phyloP scores from a whole-genome alignment of 2,888 invertebrate genomes.

The Masnerella sp. region DNA sequence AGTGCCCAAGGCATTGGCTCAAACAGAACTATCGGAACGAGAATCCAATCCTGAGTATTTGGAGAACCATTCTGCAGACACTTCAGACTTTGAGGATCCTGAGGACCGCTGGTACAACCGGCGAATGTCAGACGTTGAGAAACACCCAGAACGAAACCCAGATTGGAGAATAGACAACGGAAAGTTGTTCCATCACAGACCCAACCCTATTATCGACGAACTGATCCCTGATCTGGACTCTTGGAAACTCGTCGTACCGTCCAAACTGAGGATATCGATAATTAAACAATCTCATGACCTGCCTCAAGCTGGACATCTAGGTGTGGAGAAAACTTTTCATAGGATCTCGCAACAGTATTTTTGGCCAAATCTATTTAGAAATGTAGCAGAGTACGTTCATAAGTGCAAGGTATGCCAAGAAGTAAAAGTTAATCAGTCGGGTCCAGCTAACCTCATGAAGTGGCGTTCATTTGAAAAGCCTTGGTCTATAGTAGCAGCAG shows the following conservation, averaged over 20 bases:
- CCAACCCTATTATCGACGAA: background rate
- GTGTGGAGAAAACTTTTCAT: constrained; percentile 8
- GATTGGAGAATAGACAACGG: constrained; percentile 21
- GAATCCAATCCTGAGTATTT: background rate
- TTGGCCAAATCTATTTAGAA: background rate
- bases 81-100: too few species aligned
- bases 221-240: constrained; percentile 2
- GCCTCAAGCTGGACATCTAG: constrained; percentile 19
- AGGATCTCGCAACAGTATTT: constrained; percentile 4
- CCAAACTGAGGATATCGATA: background rate
- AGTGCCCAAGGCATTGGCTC: constrained; percentile 5
- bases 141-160: constrained; percentile 9
- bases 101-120: constrained; percentile 7
- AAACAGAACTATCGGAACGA: background rate
- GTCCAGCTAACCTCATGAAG: background rate
- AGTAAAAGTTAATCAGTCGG: background rate
- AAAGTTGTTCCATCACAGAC: too few species aligned
- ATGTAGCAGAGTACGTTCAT: background rate
- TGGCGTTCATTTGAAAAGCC: constrained; percentile 3
- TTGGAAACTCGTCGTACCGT: constrained; percentile 26
- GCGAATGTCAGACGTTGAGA: background rate
- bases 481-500: constrained; percentile 57
- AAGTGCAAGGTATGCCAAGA: background rate
- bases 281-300: background rate
- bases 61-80: background rate